Evolutionary conservation across 2,888 invertebrate genomes (phyloP), one percentile per base, ranked within the genome.

Genomic region (Cosmia trapezina): DNA sequence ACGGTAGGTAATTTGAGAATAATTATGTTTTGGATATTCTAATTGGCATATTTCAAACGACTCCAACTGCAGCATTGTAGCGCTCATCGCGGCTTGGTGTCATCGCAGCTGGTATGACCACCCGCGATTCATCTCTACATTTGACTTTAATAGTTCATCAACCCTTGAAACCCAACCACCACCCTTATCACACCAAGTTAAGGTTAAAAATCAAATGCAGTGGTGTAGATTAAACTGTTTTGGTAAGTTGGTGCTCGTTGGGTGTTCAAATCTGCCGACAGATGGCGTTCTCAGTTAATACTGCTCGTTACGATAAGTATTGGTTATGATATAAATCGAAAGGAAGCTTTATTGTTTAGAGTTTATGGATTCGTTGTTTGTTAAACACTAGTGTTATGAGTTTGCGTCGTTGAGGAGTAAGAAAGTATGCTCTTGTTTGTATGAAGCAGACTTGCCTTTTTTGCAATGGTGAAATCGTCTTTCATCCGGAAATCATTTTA

Each of bases 251-350:
- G 74, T 71, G 54, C 73, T 43, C 62, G 72, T 76, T 81, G 86
- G 83, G 84, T 87, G 87, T 88, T 87, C 80, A 68, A 79, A 81
- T 83, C 82, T 81, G 84, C 85, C 91, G 93, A 91, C 96, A 96
- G 95, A 95, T 96, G 95, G 95, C 92, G 93, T 81, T 84, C 89
- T 86, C 87, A 90, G 92, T 90, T 94, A 93, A 93, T 92, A 90
- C 92, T 89, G 76, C 70, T 86, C 90, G 90, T 86, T 89, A 86
- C 86, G 87, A 86, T 88, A 85, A 84, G 83, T 90, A 91, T 91
- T 87, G 88, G 89, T 91, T 92, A 90, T 90, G 89, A 89, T 89
- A 88, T 90, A 88, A 88, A 87, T 87, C 88, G 87, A 88, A 90
- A 87, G 73, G 86, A 70, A 87, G 84, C 88, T 81, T 78, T 76